Conservation (phyloP, 2,797 vertebrate species). For the Ctenopoma multispine region DNA sequence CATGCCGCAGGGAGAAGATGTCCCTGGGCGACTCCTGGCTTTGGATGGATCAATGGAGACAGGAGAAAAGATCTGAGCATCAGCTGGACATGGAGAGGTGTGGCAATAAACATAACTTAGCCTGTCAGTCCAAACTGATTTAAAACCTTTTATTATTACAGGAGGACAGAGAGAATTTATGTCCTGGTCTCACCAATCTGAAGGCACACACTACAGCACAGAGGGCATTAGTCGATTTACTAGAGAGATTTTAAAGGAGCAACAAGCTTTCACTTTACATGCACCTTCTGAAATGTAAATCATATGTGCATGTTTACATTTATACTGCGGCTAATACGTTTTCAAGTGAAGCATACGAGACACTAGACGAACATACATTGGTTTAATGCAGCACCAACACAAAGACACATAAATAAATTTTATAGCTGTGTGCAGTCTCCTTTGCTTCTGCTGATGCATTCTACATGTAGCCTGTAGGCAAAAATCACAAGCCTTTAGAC, state of each 20-base stretch:
- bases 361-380: neutral
- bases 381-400: neutral
- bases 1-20: conserved; percentile 50
- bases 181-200: neutral
- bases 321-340: neutral
- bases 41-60: conserved; percentile 54
- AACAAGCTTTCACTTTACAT: conserved; percentile 18
- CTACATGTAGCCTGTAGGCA: conserved; percentile 25
- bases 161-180: conserved; percentile 28
- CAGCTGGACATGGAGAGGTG: conserved; percentile 36
- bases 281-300: conserved; percentile 26
- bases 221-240: conserved; percentile 16
- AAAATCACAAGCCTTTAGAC: conserved; percentile 39
- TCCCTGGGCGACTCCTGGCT: conserved; percentile 47
- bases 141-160: conserved; percentile 43
- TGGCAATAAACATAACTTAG: conserved; percentile 37
- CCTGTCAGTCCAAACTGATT: conserved; percentile 38
- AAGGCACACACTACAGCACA: neutral
- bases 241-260: conserved; percentile 12
- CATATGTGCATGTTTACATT: conserved; percentile 5
- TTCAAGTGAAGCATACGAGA: neutral
- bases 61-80: conserved; percentile 24
- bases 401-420: conserved; percentile 8
- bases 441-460: conserved; percentile 23
- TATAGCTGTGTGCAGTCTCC: conserved; percentile 8